Evolutionary conservation across 2,797 vertebrate genomes (phyloP).

Genomic region (Heteromormyrus szaboi): DNA sequence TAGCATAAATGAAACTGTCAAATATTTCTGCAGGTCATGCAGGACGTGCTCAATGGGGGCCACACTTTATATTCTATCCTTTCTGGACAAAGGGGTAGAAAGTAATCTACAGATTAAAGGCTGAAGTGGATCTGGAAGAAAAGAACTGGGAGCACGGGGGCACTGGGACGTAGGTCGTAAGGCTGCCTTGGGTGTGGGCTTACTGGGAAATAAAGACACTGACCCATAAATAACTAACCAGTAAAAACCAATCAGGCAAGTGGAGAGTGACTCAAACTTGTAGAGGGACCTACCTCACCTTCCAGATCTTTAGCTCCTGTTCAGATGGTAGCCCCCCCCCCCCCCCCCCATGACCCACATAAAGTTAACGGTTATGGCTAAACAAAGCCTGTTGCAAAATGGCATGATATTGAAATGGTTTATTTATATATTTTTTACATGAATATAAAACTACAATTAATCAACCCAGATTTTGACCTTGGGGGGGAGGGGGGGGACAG

Average conservation of each 20-base stretch:
- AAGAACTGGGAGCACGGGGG: neutral
- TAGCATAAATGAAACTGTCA: neutral
- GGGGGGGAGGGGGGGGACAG: slow-evolving; percentile 89
- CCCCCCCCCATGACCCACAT: neutral
- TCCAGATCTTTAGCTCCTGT: neutral
- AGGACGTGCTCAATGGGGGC: neutral
- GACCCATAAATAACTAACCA: neutral
- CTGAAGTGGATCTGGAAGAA: neutral
- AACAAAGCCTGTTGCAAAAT: neutral
- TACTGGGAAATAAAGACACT: neutral
- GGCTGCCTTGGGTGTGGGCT: neutral
- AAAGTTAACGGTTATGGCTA: neutral
- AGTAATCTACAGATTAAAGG: neutral
- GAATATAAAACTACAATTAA: slow-evolving; percentile 55
- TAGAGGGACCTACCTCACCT: neutral
- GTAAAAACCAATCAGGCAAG: neutral
- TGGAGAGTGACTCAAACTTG: neutral
- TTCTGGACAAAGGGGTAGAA: neutral
- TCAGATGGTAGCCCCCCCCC: neutral
- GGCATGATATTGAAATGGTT: slow-evolving; percentile 35
- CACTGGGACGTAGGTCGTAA: neutral
- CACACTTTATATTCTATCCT: neutral
- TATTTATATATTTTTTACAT: slow-evolving; percentile 3
- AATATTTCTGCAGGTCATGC: neutral
- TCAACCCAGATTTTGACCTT: slow-evolving; percentile 75